Evolutionary conservation across 2,113 vertebrate genomes (phyloP), one percentile per base, ranked within the genome.

Genomic region (Melanerpes formicivorus): DNA sequence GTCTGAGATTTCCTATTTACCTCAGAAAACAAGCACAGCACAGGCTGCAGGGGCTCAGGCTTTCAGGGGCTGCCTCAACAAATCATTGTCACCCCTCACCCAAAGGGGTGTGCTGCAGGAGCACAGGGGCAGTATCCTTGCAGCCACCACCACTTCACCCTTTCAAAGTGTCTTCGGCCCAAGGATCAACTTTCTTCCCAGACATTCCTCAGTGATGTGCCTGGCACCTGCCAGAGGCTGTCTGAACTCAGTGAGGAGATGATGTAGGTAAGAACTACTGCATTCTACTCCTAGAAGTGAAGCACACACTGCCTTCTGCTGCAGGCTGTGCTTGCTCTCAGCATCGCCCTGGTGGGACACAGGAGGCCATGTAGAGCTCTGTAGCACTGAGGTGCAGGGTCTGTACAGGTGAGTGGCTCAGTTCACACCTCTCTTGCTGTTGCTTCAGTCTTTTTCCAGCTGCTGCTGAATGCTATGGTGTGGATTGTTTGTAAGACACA

Each of bases 1-100:
- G 60, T 80, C 79, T 80, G 91, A 96, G 73, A 52, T 92, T 93
- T 85, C 82, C 82, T 88, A 76, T 95, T 96, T 94, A 88, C 82
- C 69, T 94, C 79, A 86, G 69, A 92, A 92, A 87, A 80, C 81
- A 89, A 83, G 69, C 32, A n/a, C 3, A 80, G 58, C 58, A 62
- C 44, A 88, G 79, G 82, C 84, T 26, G 4, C 62, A 76, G 40
- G 65, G 78, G 65, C 44, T 85, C 65, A 85, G 82, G 65, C 87
- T 95, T 85, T 65, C 79, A 69, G 2, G 1, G 40, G 67, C n/a
- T 93, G 91, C 91, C 90, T 85, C 72, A 72, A 48, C 50, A 78
- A 77, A 95, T 92, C 54, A 92, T 71, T 12, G 7, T 94, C 95
- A 93, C 23, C 37, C 23, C 22, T 91, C 40, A 50, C 34, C 25